Percentiles rank a stretch among this genome's conserved stretches.
These are phyloP conservation scores for Microplitis deprimator DNA, from an alignment of 2,888 invertebrate genomes.

Conservation along the genomic window DNA sequence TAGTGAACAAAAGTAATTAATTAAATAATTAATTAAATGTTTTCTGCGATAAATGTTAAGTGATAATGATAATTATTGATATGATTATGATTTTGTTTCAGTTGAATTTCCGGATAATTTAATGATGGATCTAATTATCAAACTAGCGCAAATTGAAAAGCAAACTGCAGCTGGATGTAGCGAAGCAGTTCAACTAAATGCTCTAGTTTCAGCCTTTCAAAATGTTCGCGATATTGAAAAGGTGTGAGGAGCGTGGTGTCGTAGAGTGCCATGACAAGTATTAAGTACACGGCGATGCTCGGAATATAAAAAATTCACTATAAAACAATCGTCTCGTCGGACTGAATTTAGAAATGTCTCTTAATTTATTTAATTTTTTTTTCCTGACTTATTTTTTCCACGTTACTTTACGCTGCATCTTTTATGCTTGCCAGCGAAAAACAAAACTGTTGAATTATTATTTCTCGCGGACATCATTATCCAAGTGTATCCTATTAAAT, in stretches of 20 bases:
- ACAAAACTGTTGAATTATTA: background rate
- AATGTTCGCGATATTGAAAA: slow-evolving; percentile 77
- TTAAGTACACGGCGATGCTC: background rate
- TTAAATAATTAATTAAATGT: background rate
- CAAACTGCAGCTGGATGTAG: slow-evolving; percentile 88
- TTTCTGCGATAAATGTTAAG: too few relatives aligned
- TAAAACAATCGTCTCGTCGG: background rate
- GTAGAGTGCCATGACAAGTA: slow-evolving; percentile 6
- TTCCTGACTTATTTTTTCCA: background rate
- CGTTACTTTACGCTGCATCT: background rate
- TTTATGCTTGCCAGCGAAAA: background rate
- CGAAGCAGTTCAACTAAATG: slow-evolving; percentile 91
- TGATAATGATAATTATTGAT: background rate
- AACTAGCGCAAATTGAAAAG: slow-evolving; percentile 92
- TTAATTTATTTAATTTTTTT: background rate
- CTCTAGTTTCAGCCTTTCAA: slow-evolving; percentile 91
- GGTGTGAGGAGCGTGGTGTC: background rate
- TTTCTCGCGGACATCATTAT: background rate
- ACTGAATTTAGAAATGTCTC: background rate
- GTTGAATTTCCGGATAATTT: slow-evolving; percentile 90
- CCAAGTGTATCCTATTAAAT: background rate
- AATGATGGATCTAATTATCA: slow-evolving; percentile 84
- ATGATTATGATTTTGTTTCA: slow-evolving; percentile 66
- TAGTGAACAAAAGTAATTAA: slow-evolving; percentile 88
- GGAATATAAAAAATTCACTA: background rate